Evolutionary conservation across 2,113 vertebrate species (phyloP).

Genomic region (Pipra filicauda): DNA sequence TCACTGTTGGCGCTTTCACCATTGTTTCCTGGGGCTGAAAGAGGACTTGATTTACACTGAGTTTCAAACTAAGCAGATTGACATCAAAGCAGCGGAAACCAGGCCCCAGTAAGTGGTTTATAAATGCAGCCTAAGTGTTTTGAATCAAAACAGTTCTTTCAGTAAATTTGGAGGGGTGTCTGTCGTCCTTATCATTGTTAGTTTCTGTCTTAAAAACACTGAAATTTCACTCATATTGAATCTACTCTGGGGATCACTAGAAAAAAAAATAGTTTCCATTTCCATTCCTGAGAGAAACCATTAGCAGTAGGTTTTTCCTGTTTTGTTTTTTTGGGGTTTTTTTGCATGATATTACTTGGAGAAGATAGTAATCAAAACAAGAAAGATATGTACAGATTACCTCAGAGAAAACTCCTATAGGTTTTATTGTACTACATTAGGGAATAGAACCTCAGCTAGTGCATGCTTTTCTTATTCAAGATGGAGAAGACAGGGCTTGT

Average conservation of each 20-base stretch:
- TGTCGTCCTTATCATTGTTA: constrained; percentile 2
- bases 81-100: constrained; percentile 56
- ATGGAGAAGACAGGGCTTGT: neutral
- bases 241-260: neutral
- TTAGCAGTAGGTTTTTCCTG: neutral
- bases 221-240: constrained; percentile 1
- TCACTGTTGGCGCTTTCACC: constrained; percentile 8
- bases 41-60: constrained; percentile 32
- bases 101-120: constrained; percentile 36
- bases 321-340: neutral
- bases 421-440: neutral
- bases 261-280: neutral
- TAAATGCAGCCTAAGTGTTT: constrained; percentile 57
- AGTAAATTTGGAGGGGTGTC: neutral
- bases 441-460: neutral
- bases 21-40: constrained; percentile 10
- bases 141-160: constrained; percentile 52
- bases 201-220: constrained; percentile 25
- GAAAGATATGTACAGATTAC: neutral
- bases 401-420: neutral
- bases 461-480: neutral
- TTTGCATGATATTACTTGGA: neutral
- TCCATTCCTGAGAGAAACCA: neutral
- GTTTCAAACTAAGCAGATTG: constrained; percentile 28
- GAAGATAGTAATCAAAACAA: neutral